Percentiles rank a stretch among this genome's conserved stretches.
Conservation (phyloP, 2,797 vertebrate species). For the Mycteria americana region DNA sequence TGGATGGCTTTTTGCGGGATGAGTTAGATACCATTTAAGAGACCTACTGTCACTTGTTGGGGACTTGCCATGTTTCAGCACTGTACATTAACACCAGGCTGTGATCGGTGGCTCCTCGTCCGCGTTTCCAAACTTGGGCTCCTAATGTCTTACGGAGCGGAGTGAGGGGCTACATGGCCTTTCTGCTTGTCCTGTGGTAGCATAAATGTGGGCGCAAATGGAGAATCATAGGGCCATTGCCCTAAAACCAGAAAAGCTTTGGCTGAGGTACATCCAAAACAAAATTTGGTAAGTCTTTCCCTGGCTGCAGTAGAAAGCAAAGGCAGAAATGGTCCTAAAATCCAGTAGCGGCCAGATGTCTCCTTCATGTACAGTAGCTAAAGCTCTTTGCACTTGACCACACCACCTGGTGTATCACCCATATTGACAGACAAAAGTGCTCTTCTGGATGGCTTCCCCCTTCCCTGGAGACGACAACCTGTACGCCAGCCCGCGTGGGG, state of each 20-base stretch:
- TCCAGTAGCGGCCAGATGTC: neutral
- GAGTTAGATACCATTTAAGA: neutral
- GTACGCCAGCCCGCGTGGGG: accelerated
- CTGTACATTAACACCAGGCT: neutral
- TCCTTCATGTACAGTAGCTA: neutral
- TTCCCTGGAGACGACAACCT: neutral
- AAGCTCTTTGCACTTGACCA: neutral
- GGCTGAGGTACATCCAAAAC: neutral
- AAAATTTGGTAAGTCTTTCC: neutral
- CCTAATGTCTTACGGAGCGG: accelerated
- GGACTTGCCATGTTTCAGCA: neutral
- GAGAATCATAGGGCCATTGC: neutral
- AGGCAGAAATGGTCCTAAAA: neutral
- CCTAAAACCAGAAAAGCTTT: neutral
- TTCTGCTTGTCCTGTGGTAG: neutral
- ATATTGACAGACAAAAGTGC: neutral
- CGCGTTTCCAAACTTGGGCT: neutral
- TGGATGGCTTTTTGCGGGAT: neutral
- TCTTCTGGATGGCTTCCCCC: neutral
- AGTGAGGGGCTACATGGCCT: neutral
- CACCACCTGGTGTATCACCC: neutral
- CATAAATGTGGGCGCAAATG: neutral
- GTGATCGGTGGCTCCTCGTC: neutral
- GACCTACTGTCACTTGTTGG: neutral
- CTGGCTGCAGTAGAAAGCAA: neutral